These are phyloP conservation scores for Callimorpha dominula DNA, from an alignment of 2,888 invertebrate species.

Conservation along the genomic window DNA sequence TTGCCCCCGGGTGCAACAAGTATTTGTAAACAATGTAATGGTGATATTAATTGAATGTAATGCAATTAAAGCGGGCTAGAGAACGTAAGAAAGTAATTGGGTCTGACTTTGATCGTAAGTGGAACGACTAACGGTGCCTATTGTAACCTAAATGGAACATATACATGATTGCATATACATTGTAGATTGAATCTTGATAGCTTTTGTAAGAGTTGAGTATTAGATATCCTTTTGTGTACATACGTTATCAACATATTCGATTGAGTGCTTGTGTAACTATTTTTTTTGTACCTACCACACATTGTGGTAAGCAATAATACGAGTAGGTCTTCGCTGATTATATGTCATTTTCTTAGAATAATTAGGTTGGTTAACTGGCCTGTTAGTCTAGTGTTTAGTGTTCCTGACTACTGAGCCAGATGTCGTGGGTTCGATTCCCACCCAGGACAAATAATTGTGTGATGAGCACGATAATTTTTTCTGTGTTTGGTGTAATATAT, in stretches of 20 bases:
- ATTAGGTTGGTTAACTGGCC: no score
- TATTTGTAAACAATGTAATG: conserved; percentile 73
- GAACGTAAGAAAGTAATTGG: conserved; percentile 55
- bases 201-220: conserved; percentile 5
- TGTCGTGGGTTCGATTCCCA: no score
- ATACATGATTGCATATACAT: conserved; percentile 1
- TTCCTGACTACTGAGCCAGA: no score
- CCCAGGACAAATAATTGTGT: no score
- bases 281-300: background rate
- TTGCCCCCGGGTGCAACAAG: conserved; percentile 54
- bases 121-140: conserved; percentile 41
- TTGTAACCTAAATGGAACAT: conserved; percentile 26
- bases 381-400: no score
- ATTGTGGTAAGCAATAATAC: background rate
- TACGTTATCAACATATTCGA: background rate
- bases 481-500: no score
- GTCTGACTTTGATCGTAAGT: conserved; percentile 47
- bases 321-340: no score
- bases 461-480: no score
- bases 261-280: background rate
- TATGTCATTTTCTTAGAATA: no score
- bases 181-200: conserved; percentile 13
- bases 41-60: conserved; percentile 72
- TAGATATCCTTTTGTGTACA: background rate
- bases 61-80: conserved; percentile 66